Evolutionary conservation across 2,113 vertebrate genomes (phyloP).

Genomic region (Mus spicilegus): DNA sequence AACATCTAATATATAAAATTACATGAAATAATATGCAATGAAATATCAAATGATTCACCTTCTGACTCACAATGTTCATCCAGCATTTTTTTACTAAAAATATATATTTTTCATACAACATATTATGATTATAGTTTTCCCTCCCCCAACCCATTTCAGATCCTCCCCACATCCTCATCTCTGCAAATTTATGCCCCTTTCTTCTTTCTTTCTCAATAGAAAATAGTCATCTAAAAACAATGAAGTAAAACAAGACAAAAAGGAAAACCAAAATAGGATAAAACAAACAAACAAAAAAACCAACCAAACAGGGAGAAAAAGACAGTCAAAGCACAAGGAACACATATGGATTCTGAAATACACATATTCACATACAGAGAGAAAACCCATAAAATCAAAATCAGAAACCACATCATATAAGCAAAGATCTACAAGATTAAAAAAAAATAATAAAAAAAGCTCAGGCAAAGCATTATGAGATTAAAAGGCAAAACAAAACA

Average conservation of each 20-base stretch:
- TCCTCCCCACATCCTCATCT: neutral
- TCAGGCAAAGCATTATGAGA: neutral
- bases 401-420: neutral
- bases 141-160: neutral
- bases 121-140: neutral
- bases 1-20: slow-evolving; percentile 9
- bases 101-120: neutral
- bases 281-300: neutral
- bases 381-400: neutral
- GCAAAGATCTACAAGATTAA: neutral
- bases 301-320: neutral
- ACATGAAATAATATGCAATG: neutral
- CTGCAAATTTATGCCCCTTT: neutral
- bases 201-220: neutral
- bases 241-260: neutral
- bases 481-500: neutral
- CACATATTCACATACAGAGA: neutral
- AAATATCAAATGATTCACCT: slow-evolving; percentile 41
- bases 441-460: neutral
- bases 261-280: neutral
- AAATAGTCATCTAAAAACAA: neutral
- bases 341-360: neutral
- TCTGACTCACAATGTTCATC: neutral
- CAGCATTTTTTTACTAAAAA: neutral
- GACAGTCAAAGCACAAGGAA: neutral